Conservation (phyloP, 2,888 invertebrate genomes). For the Archips xylosteana region DNA sequence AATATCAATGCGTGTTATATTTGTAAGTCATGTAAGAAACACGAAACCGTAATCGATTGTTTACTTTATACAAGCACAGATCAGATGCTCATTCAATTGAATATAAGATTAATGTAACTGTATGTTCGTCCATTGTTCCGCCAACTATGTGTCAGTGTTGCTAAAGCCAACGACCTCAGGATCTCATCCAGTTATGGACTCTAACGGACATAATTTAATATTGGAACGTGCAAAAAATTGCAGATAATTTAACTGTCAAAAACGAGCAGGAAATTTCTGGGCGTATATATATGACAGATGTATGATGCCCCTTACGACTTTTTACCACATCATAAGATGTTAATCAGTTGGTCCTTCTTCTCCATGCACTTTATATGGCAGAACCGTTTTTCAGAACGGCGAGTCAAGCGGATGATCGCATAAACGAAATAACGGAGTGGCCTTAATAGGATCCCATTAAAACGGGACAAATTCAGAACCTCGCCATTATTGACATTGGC, state of each 20-base stretch:
- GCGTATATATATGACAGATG: not conserved
- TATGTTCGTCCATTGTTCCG: constrained; percentile 32
- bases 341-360: not conserved
- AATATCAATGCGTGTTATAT: not conserved
- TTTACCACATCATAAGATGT: not conserved
- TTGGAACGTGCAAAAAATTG: constrained; percentile 9
- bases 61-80: not conserved
- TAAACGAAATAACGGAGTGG: constrained; percentile 25
- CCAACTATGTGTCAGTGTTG: not conserved
- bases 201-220: constrained; percentile 18
- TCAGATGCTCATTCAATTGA: constrained; percentile 17
- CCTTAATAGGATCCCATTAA: constrained; percentile 33
- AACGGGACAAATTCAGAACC: constrained; percentile 32
- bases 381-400: constrained; percentile 19
- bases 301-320: not conserved
- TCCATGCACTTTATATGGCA: not conserved
- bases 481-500: not conserved
- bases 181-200: constrained; percentile 11
- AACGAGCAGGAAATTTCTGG: not conserved
- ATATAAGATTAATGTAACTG: constrained; percentile 37
- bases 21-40: constrained; percentile 25
- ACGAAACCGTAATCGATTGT: constrained; percentile 30
- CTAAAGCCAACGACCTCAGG: constrained; percentile 8
- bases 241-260: constrained; percentile 1
- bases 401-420: constrained; percentile 6